Conservation (phyloP, 1,140 invertebrate genomes). For the Hypothenemus hampei region DNA sequence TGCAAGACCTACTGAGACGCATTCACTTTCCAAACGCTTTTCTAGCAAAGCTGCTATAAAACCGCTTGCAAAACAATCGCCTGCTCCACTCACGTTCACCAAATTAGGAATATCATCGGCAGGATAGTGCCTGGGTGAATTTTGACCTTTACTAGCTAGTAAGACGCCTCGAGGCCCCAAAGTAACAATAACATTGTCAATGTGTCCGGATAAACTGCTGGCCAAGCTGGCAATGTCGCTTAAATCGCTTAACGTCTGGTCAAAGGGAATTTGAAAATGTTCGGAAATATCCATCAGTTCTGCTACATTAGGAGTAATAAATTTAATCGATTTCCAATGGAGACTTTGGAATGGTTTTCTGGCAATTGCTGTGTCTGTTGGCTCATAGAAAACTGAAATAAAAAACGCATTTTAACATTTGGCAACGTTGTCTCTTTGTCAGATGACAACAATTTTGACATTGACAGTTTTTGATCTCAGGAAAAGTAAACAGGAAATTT, state of each 20-base stretch:
- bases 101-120: slow-evolving; percentile 45
- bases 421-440: too few species aligned
- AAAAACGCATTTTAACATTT: slow-evolving; percentile 25
- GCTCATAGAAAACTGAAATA: slow-evolving; percentile 62
- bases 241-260: slow-evolving; percentile 32
- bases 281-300: slow-evolving; percentile 58
- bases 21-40: slow-evolving; percentile 46
- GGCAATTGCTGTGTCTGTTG: slow-evolving; percentile 59
- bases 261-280: slow-evolving; percentile 30
- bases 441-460: not conserved
- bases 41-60: slow-evolving; percentile 52
- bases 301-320: slow-evolving; percentile 66
- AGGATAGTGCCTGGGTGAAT: slow-evolving; percentile 47
- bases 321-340: slow-evolving; percentile 50
- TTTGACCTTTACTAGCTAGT: slow-evolving; percentile 41
- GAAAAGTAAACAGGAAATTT: not conserved
- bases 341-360: slow-evolving; percentile 51
- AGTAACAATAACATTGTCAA: slow-evolving; percentile 56
- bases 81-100: slow-evolving; percentile 60
- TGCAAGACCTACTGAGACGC: slow-evolving; percentile 52
- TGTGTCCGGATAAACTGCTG: slow-evolving; percentile 35
- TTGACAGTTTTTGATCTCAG: not conserved
- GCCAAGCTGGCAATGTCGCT: slow-evolving; percentile 30
- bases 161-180: slow-evolving; percentile 53
- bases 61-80: slow-evolving; percentile 60